A percentile compares a stretch with the other conserved stretches of the same genome.
Evolutionary conservation across 2,888 invertebrate genomes (phyloP).

Genomic region (Patella depressa): DNA sequence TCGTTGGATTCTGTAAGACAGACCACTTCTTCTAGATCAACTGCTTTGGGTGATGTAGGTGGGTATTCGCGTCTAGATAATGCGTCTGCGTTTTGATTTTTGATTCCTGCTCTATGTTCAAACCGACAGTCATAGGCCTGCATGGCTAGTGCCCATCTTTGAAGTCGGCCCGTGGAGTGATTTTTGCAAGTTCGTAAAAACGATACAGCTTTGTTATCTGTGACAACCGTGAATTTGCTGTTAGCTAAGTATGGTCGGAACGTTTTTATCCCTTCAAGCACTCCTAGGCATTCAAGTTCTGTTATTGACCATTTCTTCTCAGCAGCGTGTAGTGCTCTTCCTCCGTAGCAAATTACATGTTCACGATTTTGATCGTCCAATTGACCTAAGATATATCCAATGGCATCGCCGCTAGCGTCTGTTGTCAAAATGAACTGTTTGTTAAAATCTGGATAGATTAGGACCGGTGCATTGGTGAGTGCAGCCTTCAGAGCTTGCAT

Average conservation of each 20-base stretch:
- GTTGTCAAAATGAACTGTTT: slow-evolving; percentile 32
- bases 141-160: slow-evolving; percentile 12
- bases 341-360: slow-evolving; percentile 36
- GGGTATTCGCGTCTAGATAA: slow-evolving; percentile 31
- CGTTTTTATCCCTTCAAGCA: slow-evolving; percentile 39
- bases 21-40: too few relatives aligned
- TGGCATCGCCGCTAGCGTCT: slow-evolving; percentile 34
- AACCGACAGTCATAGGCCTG: slow-evolving; percentile 22
- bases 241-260: slow-evolving; percentile 39
- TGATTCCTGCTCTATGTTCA: slow-evolving; percentile 18
- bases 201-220: slow-evolving; percentile 39
- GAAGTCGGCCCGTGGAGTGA: slow-evolving; percentile 23
- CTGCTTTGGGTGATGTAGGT: too few relatives aligned
- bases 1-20: too few relatives aligned
- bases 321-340: slow-evolving; percentile 28
- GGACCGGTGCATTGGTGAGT: slow-evolving; percentile 33
- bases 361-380: slow-evolving; percentile 34
- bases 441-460: slow-evolving; percentile 36
- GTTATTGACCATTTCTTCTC: slow-evolving; percentile 36
- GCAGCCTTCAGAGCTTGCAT: slow-evolving; percentile 30
- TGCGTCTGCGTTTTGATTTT: slow-evolving; percentile 28
- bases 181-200: slow-evolving; percentile 38
- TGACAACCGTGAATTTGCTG: slow-evolving; percentile 37
- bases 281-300: slow-evolving; percentile 39
- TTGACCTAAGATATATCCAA: slow-evolving; percentile 36